Conservation (phyloP, 2,113 vertebrate species). For the Phrynosoma blainvillii region DNA sequence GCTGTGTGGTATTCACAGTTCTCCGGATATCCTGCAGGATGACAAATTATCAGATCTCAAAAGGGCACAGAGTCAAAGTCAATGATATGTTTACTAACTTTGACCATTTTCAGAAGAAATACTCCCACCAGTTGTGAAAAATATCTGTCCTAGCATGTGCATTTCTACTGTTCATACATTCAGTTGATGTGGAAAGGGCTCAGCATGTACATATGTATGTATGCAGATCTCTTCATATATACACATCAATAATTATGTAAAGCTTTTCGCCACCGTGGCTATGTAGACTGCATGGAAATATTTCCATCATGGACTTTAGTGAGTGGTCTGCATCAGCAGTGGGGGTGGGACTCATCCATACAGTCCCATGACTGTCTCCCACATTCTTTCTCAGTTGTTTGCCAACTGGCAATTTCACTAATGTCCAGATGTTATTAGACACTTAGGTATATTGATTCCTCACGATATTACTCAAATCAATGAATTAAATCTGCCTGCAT, state of each 20-base stretch:
- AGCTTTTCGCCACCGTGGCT: neutral
- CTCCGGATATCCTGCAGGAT: slow-evolving; percentile 78
- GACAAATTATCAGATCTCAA: neutral
- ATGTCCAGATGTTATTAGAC: too few species aligned
- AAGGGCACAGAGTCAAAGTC: too few species aligned
- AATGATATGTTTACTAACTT: too few species aligned
- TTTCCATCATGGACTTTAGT: neutral
- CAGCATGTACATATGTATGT: neutral
- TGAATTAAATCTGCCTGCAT: too few species aligned
- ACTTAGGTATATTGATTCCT: too few species aligned
- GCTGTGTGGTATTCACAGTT: slow-evolving; percentile 75
- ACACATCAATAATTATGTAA: neutral
- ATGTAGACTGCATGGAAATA: neutral
- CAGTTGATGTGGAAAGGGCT: neutral
- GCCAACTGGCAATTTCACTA: too few species aligned
- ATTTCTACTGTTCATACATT: neutral
- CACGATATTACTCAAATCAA: too few species aligned
- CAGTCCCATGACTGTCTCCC: neutral
- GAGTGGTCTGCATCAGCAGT: neutral
- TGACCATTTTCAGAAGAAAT: neutral
- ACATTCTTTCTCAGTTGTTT: too few species aligned
- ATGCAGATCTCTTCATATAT: neutral
- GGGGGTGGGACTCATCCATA: neutral
- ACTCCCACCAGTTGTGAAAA: neutral
- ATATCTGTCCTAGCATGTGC: too few species aligned